Evolutionary conservation across 2,888 invertebrate genomes (phyloP), one percentile per base, ranked within the genome.

Genomic region (Cordilura impudica): DNA sequence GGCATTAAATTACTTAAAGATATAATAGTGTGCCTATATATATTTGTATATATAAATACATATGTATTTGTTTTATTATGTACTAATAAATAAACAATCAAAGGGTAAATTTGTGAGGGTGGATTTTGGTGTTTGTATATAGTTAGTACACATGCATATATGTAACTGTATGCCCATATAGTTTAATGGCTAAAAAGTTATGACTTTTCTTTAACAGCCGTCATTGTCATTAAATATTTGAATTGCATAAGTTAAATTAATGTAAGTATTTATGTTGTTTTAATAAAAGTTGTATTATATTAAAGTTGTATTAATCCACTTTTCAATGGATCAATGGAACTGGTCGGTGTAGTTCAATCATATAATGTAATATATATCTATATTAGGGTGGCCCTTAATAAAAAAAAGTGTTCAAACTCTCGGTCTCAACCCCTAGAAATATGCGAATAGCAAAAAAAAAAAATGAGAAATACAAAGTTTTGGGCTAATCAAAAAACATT

Each of bases 51-150:
- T 16, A 47, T 19, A 54, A n/a, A 8, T 35, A 26, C 35, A 39
- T 43, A 12, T 39, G 26, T 61, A 39, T 29, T 12, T 56, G 16
- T 43, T n/a, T n/a, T 8, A 1, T 61, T 66, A 54, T 60, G n/a
- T 51, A 54, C n/a, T n/a, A n/a, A n/a, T n/a, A n/a, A 53, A 65
- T 43, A 69, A 49, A 51, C 73, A 35, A 67, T 79, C 66, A 79
- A 79, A 79, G 79, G 79, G 79, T 79, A 79, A 79, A 79, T 79
- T 39, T 72, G 63, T 63, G 75, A 65, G 79, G 79, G 79, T 75
- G 79, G 71, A 10, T 79, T 66, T 67, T 56, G 60, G 53, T 51
- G 49, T 47, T 14, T 56, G 43, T 60, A 45, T 14, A 19, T 43
- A n/a, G n/a, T n/a, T n/a, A n/a, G n/a, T n/a, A n/a, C n/a, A n/a